phyloP scores from a whole-genome alignment of 2,888 invertebrate genomes.

The Temnothorax ravouxi region DNA sequence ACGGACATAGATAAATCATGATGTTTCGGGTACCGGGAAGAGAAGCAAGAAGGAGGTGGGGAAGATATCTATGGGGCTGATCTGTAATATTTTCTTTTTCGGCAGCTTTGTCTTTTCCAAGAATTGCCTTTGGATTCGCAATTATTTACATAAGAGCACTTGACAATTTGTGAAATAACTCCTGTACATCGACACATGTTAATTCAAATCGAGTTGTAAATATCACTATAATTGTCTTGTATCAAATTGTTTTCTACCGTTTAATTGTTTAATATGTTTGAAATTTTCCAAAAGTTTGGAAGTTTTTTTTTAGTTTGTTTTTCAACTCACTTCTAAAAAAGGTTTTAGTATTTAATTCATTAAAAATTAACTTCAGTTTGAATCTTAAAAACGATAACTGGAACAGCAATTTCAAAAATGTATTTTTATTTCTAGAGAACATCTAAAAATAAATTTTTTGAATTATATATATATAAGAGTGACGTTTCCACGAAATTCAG shows the following conservation, averaged over 20 bases:
- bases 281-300: background rate
- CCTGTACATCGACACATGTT: background rate
- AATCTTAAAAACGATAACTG: background rate
- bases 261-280: background rate
- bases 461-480: no score
- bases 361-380: background rate
- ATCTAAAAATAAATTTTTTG: background rate
- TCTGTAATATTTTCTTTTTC: conserved; percentile 42
- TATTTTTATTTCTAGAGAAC: background rate
- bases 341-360: background rate
- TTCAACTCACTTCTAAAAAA: background rate
- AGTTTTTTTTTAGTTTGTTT: background rate
- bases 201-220: background rate
- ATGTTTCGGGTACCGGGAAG: conserved; percentile 59
- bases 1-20: conserved; percentile 75
- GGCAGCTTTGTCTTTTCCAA: conserved; percentile 18
- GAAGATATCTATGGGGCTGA: conserved; percentile 26
- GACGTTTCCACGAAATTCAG: background rate
- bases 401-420: background rate
- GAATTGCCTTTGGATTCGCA: background rate
- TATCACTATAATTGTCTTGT: background rate
- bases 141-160: conserved; percentile 18
- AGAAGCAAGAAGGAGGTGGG: background rate
- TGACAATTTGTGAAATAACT: background rate
- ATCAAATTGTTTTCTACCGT: background rate